Conservation (phyloP, 1,140 invertebrate genomes). For the Lucilia sericata region DNA sequence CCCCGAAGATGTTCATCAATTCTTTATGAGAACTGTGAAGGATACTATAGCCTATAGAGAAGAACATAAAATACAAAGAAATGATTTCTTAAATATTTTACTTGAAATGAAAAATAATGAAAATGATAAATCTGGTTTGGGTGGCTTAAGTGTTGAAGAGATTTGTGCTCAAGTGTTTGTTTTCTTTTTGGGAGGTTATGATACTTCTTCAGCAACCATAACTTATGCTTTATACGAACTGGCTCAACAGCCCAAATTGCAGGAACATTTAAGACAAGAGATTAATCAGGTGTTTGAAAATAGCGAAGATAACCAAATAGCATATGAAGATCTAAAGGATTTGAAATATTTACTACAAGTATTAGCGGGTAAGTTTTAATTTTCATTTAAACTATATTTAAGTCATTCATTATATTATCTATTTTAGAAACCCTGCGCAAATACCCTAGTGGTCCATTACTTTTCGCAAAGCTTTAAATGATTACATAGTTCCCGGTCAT, state of each 20-base stretch:
- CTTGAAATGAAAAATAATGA: slow-evolving; percentile 65
- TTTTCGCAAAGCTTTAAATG: slow-evolving; percentile 56
- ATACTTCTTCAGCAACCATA: slow-evolving; percentile 73
- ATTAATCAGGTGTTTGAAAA: slow-evolving; percentile 68
- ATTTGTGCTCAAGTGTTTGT: slow-evolving; percentile 64
- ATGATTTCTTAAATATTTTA: slow-evolving; percentile 72
- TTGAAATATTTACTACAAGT: slow-evolving; percentile 71
- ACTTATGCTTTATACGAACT: slow-evolving; percentile 72
- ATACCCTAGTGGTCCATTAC: slow-evolving; percentile 68
- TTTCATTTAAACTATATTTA: slow-evolving; percentile 55
- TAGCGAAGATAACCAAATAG: slow-evolving; percentile 50
- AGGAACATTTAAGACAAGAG: slow-evolving; percentile 73
- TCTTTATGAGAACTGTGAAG: slow-evolving; percentile 69
- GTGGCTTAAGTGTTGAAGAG: slow-evolving; percentile 56
- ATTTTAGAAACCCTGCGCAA: slow-evolving; percentile 63
- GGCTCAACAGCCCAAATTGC: slow-evolving; percentile 73
- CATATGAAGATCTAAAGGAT: slow-evolving; percentile 69
- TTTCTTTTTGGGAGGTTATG: slow-evolving; percentile 75
- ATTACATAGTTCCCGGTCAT: slow-evolving; percentile 55
- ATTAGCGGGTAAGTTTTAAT: slow-evolving; percentile 61
- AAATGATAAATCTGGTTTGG: slow-evolving; percentile 54
- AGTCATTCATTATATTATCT: slow-evolving; percentile 58
- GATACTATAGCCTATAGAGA: slow-evolving; percentile 69
- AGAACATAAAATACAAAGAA: slow-evolving; percentile 67
- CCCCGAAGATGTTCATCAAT: slow-evolving; percentile 67